Base-by-base conservation (phyloP, 2,113 vertebrate species). In the Gymnorhina tibicen region DNA sequence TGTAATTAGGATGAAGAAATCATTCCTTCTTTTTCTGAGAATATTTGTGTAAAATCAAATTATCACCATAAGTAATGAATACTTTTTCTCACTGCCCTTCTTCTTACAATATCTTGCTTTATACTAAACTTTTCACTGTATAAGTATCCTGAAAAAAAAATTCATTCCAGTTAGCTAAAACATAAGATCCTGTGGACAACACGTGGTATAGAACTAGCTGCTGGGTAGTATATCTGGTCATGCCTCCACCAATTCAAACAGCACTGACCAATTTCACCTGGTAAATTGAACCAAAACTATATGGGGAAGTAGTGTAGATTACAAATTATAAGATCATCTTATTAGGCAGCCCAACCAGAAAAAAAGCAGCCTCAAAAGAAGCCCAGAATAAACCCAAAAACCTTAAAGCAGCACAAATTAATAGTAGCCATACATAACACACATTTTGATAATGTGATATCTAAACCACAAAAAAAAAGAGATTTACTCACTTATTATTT, bases 341-440 rank as follows among this genome's bases (percentile, higher is more conserved):
- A 37, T 53, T 49, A 80, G 19, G 8, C 23, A 73, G 5, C 6
- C 37, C 13, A 85, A 32, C 3, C 6, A 27, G 18, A 18, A 74
- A 55, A 49, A 60, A 32, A 11, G 7, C 7, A 53, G 9, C 11
- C 9, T n/a, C 44, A 35, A 16, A 58, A 49, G 13, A 64, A 42
- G 2, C 3, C n/a, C 20, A 47, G 12, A n/a, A 55, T 3, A 74
- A 85, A 22, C 3, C 20, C 6, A 6, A 30, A 56, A 74, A 18
- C 4, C 10, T 70, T 55, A 76, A 84, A 69, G 11, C 17, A 66
- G 4, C 21, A 39, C 11, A 39, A 60, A 39, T 44, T 56, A 50
- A 33, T 30, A 11, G 14, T 27, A 58, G 6, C 6, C 28, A 87
- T 16, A 2, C 0, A 0, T 41, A 41, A 26, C 11, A 49, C 8